Conservation (phyloP, 1,140 invertebrate species). For the Drosophila insularis region DNA sequence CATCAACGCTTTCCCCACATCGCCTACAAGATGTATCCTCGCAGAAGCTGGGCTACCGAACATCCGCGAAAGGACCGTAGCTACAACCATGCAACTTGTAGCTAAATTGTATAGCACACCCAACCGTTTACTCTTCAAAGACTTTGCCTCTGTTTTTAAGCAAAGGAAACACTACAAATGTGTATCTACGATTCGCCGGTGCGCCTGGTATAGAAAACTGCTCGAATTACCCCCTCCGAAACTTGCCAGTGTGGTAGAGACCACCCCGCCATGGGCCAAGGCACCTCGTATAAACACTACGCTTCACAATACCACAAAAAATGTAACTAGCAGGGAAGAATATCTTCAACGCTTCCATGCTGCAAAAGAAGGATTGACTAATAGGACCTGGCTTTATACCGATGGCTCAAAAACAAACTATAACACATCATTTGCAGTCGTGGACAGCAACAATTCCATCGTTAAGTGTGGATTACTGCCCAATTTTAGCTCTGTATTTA, state of each 20-base stretch:
- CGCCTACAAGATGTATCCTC: no score
- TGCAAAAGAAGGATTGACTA: neutral
- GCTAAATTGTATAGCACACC: neutral
- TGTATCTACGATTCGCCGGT: neutral
- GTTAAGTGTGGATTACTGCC: neutral
- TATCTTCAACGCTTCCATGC: neutral
- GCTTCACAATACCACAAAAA: neutral
- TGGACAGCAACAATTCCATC: neutral
- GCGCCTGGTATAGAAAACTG: neutral
- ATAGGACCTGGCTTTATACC: neutral
- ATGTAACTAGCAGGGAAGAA: neutral
- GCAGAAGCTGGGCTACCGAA: neutral
- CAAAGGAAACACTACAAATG: neutral
- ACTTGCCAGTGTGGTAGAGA: neutral
- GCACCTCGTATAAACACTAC: neutral
- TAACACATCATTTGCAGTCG: neutral
- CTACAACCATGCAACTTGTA: neutral
- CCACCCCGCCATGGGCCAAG: neutral
- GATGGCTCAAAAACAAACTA: neutral
- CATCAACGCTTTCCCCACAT: no score
- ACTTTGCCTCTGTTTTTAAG: neutral
- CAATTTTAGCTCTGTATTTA: neutral
- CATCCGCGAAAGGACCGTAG: neutral
- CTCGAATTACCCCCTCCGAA: neutral
- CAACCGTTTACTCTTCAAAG: neutral